Percentiles rank a stretch among this genome's conserved stretches.
phyloP scores from a whole-genome alignment of 2,888 invertebrate genomes.

The Papilio demoleus region DNA sequence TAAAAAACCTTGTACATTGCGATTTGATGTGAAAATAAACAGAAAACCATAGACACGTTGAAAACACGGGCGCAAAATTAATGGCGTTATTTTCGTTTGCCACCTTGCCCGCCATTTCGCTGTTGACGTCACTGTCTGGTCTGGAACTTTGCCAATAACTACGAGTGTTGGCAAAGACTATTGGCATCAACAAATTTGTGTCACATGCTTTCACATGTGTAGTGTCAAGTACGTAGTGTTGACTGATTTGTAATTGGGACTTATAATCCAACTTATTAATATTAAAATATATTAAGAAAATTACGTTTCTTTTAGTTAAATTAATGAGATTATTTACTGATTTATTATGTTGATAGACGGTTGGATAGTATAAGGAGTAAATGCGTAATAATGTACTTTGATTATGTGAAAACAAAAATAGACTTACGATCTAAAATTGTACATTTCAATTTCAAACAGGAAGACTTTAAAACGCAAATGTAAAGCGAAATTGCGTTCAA shows the following conservation, averaged over 20 bases:
- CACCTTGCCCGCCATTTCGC: constrained; percentile 26
- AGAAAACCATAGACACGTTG: constrained; percentile 19
- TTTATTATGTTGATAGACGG: background rate
- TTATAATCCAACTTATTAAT: constrained; percentile 7
- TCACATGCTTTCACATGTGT: constrained; percentile 41
- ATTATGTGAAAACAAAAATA: background rate
- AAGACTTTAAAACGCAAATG: background rate
- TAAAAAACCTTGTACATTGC: constrained; percentile 12
- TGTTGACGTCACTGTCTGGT: constrained; percentile 29
- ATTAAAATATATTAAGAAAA: background rate
- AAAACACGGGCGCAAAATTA: constrained; percentile 35
- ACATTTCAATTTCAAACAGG: background rate
- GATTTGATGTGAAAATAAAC: constrained; percentile 35
- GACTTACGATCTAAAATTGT: background rate
- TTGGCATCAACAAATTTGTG: constrained; percentile 49
- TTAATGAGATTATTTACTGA: background rate
- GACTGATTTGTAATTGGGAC: constrained; percentile 19
- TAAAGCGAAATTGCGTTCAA: background rate
- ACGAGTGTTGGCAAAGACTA: constrained; percentile 47
- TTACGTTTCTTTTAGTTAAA: background rate
- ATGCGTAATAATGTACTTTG: background rate
- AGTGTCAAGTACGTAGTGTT: constrained; percentile 32
- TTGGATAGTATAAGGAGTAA: background rate
- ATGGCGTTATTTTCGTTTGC: constrained; percentile 30
- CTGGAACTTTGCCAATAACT: constrained; percentile 46